Percentiles rank a stretch among this genome's conserved stretches.
Evolutionary conservation across 2,797 vertebrate genomes (phyloP).

Genomic region (Sandelia bainsii): DNA sequence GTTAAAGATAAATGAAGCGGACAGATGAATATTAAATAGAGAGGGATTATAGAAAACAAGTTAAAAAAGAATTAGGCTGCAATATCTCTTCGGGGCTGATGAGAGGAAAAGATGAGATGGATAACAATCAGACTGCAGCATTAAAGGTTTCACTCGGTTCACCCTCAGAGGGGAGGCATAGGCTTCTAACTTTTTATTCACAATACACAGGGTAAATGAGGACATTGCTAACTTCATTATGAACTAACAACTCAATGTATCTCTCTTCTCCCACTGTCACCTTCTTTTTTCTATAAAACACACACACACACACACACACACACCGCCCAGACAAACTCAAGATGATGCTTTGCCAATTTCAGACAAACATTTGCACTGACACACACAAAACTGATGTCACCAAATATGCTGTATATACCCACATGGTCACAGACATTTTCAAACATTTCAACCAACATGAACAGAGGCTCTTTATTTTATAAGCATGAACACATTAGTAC

Average conservation of each 20-base stretch:
- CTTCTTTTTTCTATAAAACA: constrained; percentile 27
- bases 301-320: constrained; percentile 25
- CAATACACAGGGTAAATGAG: constrained; percentile 35
- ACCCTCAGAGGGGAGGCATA: background rate
- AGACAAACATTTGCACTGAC: constrained; percentile 7
- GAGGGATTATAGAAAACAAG: constrained; percentile 6
- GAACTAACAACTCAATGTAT: constrained; percentile 26
- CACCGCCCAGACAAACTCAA: constrained; percentile 25
- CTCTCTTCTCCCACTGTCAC: constrained; percentile 15
- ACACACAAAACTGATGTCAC: constrained; percentile 26
- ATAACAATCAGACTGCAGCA: background rate
- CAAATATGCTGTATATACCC: constrained; percentile 24
- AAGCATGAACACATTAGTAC: constrained; percentile 13
- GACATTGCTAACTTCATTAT: constrained; percentile 53
- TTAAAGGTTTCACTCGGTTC: background rate
- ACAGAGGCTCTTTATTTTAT: constrained; percentile 4
- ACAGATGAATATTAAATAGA: background rate
- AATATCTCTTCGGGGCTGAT: constrained; percentile 19
- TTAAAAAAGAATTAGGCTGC: constrained; percentile 4
- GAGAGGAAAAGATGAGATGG: constrained; percentile 7
- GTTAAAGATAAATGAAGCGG: constrained; percentile 22
- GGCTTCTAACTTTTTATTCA: constrained; percentile 24
- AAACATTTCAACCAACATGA: constrained; percentile 25
- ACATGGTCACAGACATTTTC: constrained; percentile 3
- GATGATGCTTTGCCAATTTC: constrained; percentile 18